Conservation (phyloP, 2,113 vertebrate genomes). For the Galemys pyrenaicus region DNA sequence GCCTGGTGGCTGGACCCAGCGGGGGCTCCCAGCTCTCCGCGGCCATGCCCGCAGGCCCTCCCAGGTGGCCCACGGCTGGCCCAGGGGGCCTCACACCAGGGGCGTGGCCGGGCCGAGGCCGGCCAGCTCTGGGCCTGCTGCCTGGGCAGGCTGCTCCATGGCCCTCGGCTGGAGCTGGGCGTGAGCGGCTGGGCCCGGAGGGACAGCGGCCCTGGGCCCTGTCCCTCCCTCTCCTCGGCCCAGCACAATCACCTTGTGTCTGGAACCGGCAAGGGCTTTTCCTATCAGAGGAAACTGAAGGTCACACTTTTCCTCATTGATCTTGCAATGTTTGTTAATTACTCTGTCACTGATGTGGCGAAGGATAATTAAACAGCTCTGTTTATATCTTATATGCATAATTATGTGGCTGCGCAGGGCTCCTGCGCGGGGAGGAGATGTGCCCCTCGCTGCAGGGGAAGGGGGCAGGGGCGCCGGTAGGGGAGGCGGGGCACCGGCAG, state of each 20-base stretch:
- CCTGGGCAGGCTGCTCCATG: not conserved
- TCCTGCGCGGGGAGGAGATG: slow-evolving; percentile 91
- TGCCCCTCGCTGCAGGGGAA: slow-evolving; percentile 84
- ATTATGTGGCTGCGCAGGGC: slow-evolving; percentile 98
- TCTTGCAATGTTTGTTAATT: slow-evolving; percentile 99
- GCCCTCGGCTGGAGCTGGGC: not conserved
- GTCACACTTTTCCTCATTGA: slow-evolving; percentile 99
- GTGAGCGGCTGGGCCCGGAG: not conserved
- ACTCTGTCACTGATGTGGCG: slow-evolving; percentile 99
- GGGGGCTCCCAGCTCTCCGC: not conserved
- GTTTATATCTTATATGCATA: slow-evolving; percentile 99
- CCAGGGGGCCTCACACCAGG: not conserved
- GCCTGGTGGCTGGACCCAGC: not conserved
- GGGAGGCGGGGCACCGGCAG: slow-evolving; percentile 63
- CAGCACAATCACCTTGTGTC: slow-evolving; percentile 89
- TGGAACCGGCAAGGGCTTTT: slow-evolving; percentile 88
- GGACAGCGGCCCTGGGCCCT: not conserved
- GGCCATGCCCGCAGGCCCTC: not conserved
- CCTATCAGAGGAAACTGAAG: slow-evolving; percentile 95
- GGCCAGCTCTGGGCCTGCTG: not conserved
- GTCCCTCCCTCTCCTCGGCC: slow-evolving; percentile 70
- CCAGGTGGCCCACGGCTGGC: not conserved
- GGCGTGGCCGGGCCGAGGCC: not conserved
- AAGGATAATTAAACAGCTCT: slow-evolving; percentile 99
- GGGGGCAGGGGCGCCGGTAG: slow-evolving; percentile 74